Base-by-base conservation (phyloP, 2,797 vertebrate species). In the Megaceryle alcyon region DNA sequence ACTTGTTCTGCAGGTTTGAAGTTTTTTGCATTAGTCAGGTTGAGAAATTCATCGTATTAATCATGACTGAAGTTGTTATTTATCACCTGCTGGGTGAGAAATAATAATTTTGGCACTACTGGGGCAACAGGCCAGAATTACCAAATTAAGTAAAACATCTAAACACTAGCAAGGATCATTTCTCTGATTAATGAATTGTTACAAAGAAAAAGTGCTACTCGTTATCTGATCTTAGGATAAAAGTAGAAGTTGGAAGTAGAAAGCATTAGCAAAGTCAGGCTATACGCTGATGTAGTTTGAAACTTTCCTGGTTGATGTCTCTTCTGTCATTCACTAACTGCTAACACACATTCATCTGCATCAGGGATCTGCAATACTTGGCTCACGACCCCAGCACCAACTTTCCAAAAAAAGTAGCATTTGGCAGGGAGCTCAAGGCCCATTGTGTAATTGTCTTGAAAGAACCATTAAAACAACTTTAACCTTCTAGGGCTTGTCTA, bases 61-160 rank as follows among this genome's bases (percentile, higher is more conserved):
- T 99, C 98, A 98, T 96, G 96, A 98, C 97, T 98, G 98, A 98
- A 98, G 98, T 98, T 98, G 98, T 98, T 99, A 98, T 98, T 98
- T 98, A 98, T 99, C 98, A 98, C 98, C 98, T 98, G 98, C 98
- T 97, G 97, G 98, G 98, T 98, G 98, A 98, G 98, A 99, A 98
- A 99, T 98, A 98, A 98, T 99, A 98, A 99, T 99, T 99, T 98
- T 98, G 98, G 98, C 98, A 98, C 97, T 97, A 97, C 97, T 98
- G 97, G 98, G 98, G 98, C 98, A 98, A 97, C 98, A 98, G 98
- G 98, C 98, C 98, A 98, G 98, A 98, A 98, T 98, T 98, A 98
- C 97, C 97, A 98, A 99, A 99, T 99, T 98, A 99, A 98, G 98
- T 99, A 98, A 99, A 98, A 99, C 98, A 98, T 99, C 98, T 98